Percentiles rank a stretch among this genome's conserved stretches.
Conservation (phyloP, 53 echinoderm and acorn worm genomes). For the Apostichopus leukothele region DNA sequence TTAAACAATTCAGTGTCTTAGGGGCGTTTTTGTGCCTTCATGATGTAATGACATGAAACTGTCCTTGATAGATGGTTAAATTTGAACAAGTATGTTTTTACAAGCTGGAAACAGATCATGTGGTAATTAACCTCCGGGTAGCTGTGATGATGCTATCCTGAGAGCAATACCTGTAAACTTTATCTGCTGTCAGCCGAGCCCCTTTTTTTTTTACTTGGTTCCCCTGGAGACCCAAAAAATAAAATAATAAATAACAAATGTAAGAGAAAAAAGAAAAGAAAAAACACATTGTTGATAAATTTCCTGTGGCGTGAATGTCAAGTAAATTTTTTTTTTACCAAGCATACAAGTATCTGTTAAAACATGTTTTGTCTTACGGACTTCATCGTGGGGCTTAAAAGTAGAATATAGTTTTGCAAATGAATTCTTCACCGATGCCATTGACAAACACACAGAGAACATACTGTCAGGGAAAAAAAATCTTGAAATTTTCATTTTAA, state of each 20-base stretch:
- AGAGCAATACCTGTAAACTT: constrained; percentile 12
- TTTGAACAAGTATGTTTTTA: constrained; percentile 25
- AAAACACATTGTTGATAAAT: not conserved
- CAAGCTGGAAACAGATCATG: constrained; percentile 9
- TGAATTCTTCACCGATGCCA: too few relatives aligned
- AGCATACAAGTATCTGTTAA: not conserved
- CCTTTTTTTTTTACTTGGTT: not conserved
- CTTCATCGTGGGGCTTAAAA: too few relatives aligned
- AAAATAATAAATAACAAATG: not conserved
- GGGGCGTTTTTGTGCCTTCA: not conserved
- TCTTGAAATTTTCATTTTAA: too few relatives aligned
- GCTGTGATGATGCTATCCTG: not conserved
- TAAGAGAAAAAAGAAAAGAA: not conserved
- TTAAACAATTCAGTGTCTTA: constrained; percentile 34
- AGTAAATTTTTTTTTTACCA: not conserved
- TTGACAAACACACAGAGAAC: too few relatives aligned
- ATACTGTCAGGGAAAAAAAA: too few relatives aligned
- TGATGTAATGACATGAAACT: constrained; percentile 17
- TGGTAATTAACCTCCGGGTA: constrained; percentile 3
- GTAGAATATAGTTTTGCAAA: too few relatives aligned
- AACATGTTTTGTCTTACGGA: not conserved
- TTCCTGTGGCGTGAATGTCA: not conserved
- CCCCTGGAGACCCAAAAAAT: not conserved
- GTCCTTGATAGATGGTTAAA: constrained; percentile 31
- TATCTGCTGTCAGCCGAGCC: not conserved